Base-by-base conservation (phyloP, 2,888 invertebrate species). In the Hesperia comma region DNA sequence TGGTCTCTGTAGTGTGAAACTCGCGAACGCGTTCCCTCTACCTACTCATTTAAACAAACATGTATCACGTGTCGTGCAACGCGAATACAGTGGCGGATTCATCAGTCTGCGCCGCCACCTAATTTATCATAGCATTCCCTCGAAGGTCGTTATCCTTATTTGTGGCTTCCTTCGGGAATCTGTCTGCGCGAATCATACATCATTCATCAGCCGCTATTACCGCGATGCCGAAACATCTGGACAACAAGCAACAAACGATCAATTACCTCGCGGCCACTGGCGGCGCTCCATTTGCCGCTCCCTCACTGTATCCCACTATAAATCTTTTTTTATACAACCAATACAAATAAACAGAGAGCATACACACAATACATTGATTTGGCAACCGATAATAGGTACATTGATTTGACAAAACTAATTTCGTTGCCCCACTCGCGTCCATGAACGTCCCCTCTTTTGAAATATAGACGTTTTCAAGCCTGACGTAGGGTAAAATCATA, bases 161-260 rank as follows among this genome's bases (percentile, higher is more conserved):
- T 49, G 56, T 57, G 63, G 63, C 37, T 63, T 63, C 37, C 37
- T 49, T 63, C 40, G 19, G 57, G 49, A 37, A 56, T 51, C 56
- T 57, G 56, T 63, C 56, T 12, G 21, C 15, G 49, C 46, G 56
- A 49, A 63, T 63, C 40, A 63, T 49, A 63, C 51, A 40, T 57
- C 57, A 63, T 63, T 57, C 55, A 63, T 63, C 63, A 63, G 46
- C 19, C 15, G 55, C 33, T 63, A 55, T 55, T 55, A 54, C 17
- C 49, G 56, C 37, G 56, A 32, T 56, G 46, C 46, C 19, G 51
- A 58, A 43, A 58, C 57, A 43, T 46, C 32, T 43, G 32, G 19
- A 12, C n/a, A n/a, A n/a, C n/a, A n/a, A 43, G 26, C 51, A 21
- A 51, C 51, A 51, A 51, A 51, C 21, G 51, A 51, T 51, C 51